These are phyloP conservation scores for Tipula helvola DNA, from an alignment of 2,888 invertebrate species.

Conservation along the genomic window DNA sequence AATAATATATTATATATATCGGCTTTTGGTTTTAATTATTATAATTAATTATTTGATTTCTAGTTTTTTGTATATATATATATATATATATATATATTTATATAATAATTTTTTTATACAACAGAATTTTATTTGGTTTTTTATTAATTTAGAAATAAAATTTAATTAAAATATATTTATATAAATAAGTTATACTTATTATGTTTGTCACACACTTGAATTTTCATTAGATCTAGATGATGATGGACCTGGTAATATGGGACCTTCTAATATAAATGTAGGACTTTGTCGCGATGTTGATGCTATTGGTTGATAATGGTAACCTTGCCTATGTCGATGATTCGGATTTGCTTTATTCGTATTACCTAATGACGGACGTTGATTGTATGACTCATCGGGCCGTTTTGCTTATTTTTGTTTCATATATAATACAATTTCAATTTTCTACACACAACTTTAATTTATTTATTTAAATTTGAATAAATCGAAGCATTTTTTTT, in stretches of 20 bases:
- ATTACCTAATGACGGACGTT: conserved; percentile 37
- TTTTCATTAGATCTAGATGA: conserved; percentile 38
- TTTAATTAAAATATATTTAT: not conserved
- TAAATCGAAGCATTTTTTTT: conserved; percentile 34
- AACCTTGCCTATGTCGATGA: conserved; percentile 37
- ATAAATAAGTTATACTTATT: not conserved
- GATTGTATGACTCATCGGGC: conserved; percentile 37
- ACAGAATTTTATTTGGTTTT: not conserved
- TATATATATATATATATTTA: not conserved
- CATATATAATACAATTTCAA: not conserved
- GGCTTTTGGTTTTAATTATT: not conserved
- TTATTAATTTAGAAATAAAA: not conserved
- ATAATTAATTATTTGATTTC: not conserved
- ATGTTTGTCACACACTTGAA: conserved; percentile 34
- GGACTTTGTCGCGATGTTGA: conserved; percentile 43
- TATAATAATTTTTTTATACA: not conserved
- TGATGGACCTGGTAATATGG: conserved; percentile 33
- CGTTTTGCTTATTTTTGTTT: conserved; percentile 29
- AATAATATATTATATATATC: not conserved
- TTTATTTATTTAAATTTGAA: not conserved
- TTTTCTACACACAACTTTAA: not conserved
- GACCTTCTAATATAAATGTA: conserved; percentile 35
- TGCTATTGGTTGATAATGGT: conserved; percentile 37
- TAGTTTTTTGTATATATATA: not conserved
- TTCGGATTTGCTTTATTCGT: conserved; percentile 35